These are phyloP conservation scores for Scartelaos histophorus DNA, from an alignment of 2,113 vertebrate species.

Conservation along the genomic window DNA sequence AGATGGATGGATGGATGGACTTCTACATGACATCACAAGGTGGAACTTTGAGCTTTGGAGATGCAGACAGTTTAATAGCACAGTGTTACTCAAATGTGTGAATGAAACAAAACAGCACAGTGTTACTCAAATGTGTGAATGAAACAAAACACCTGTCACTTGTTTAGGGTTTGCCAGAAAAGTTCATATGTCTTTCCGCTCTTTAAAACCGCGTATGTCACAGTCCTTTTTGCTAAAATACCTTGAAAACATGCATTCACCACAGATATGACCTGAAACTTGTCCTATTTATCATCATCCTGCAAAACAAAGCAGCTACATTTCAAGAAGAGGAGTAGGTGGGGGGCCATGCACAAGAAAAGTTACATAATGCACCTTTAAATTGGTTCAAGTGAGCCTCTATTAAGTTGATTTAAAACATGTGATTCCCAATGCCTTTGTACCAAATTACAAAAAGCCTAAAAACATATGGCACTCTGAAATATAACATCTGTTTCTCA, in stretches of 20 bases:
- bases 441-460: constrained; percentile 21
- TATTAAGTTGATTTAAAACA: constrained; percentile 25
- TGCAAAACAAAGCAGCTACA: background rate
- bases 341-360: background rate
- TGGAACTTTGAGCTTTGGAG: no score
- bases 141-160: no score
- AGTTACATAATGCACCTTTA: background rate
- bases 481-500: background rate
- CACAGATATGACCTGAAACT: background rate
- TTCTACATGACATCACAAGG: no score
- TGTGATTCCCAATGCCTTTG: constrained; percentile 36
- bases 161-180: no score
- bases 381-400: background rate
- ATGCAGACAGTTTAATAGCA: no score
- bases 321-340: background rate
- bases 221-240: no score
- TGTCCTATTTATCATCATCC: background rate
- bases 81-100: no score
- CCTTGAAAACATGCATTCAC: background rate
- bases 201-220: background rate
- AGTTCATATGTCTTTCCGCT: background rate
- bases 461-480: constrained; percentile 25
- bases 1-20: no score
- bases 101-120: no score
- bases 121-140: no score